A percentile compares a stretch with the other conserved stretches of the same genome.
Conservation (phyloP, 2,888 invertebrate genomes). For the Drosophila nigricruria region DNA sequence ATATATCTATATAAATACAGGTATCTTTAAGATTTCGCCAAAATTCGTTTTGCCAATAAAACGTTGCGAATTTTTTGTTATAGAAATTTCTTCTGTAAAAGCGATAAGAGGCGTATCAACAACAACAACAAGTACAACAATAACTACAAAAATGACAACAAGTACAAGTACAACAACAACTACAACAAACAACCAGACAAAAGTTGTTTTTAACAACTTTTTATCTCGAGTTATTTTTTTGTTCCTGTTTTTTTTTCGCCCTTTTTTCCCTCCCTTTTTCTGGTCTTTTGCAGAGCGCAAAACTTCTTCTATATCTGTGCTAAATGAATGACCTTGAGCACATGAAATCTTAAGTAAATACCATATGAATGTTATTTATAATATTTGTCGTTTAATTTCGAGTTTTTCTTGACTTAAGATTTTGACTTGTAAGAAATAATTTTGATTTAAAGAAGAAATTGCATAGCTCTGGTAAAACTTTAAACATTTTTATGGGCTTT, state of each 20-base stretch:
- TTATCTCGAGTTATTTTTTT: background rate
- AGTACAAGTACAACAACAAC: background rate
- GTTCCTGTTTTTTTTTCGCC: background rate
- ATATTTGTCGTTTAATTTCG: background rate
- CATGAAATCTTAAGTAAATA: background rate
- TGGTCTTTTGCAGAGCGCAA: background rate
- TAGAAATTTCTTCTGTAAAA: conserved; percentile 31
- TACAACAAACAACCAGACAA: conserved; percentile 4
- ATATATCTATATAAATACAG: background rate
- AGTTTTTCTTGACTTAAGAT: background rate
- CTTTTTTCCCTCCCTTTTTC: background rate
- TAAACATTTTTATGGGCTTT: background rate
- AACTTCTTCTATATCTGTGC: background rate
- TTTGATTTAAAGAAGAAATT: background rate
- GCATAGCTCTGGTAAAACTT: background rate
- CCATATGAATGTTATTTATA: background rate
- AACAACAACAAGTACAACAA: background rate
- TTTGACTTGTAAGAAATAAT: background rate
- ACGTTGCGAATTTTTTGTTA: background rate
- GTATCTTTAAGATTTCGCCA: background rate
- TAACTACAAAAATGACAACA: no score
- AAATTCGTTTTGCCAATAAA: background rate
- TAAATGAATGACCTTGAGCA: background rate
- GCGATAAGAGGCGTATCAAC: conserved; percentile 22
- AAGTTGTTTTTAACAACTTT: background rate